These are phyloP conservation scores for Spodoptera litura DNA, from an alignment of 1,140 invertebrate genomes.

Conservation along the genomic window DNA sequence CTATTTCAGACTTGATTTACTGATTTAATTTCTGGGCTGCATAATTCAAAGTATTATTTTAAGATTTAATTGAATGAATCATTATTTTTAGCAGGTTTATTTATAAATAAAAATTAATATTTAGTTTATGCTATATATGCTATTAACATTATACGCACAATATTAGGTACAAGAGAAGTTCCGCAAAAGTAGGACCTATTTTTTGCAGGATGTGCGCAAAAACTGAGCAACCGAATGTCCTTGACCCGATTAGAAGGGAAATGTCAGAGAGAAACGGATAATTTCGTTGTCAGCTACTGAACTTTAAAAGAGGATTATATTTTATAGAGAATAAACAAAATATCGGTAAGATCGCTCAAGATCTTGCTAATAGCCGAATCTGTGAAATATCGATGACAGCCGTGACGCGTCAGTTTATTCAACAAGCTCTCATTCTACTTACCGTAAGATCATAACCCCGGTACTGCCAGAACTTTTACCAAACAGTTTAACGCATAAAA, in stretches of 20 bases:
- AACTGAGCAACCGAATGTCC: background rate
- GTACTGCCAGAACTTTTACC: constrained; percentile 26
- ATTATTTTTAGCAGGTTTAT: background rate
- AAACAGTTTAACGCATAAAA: background rate
- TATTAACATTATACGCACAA: too few species aligned
- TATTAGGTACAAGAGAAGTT: background rate
- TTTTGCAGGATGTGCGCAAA: constrained; percentile 15
- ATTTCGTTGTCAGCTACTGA: background rate
- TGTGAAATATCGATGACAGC: constrained; percentile 31
- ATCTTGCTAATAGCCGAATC: constrained; percentile 16
- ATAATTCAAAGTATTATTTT: constrained; percentile 4
- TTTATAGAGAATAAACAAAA: background rate
- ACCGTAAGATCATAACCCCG: constrained; percentile 26
- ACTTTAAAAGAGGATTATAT: background rate
- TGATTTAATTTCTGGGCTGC: background rate
- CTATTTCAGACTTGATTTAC: constrained; percentile 20
- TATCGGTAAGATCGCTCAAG: background rate
- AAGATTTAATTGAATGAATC: background rate
- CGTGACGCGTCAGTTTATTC: constrained; percentile 20
- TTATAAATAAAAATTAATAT: background rate
- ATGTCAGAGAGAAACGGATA: background rate
- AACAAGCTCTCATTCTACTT: constrained; percentile 38
- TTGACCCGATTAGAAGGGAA: constrained; percentile 22
- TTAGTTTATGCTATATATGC: background rate
- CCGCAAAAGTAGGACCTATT: background rate